phyloP scores from a whole-genome alignment of 1,140 invertebrate genomes.

The Rhyzopertha dominica region DNA sequence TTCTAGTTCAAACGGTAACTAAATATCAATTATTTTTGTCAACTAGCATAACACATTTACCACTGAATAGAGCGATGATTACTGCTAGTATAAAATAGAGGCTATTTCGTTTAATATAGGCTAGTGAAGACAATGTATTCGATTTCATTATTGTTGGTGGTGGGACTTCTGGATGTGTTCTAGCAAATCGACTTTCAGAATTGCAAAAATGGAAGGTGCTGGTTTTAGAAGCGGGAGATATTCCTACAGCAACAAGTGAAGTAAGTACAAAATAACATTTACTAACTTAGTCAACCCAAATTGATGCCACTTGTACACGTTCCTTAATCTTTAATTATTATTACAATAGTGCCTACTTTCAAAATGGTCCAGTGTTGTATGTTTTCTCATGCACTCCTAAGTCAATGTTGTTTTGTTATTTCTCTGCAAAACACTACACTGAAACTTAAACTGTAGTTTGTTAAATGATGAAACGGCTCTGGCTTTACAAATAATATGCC shows the following conservation, averaged over 20 bases:
- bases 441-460: not conserved
- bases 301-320: too few species aligned
- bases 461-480: not conserved
- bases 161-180: conserved; percentile 27
- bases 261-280: too few species aligned
- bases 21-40: too few species aligned
- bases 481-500: not conserved
- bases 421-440: not conserved
- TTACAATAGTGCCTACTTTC: too few species aligned
- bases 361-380: not conserved
- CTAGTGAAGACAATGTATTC: conserved; percentile 25
- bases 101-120: too few species aligned
- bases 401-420: not conserved
- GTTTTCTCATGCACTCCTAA: not conserved
- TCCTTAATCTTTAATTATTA: too few species aligned
- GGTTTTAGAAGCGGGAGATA: conserved; percentile 29
- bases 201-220: conserved; percentile 26
- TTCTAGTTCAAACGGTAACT: too few species aligned
- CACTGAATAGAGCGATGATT: too few species aligned
- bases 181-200: conserved; percentile 28
- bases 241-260: conserved; percentile 24
- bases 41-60: too few species aligned
- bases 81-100: too few species aligned
- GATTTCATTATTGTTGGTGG: conserved; percentile 35
- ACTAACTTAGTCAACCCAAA: too few species aligned